A percentile compares a stretch with the other conserved stretches of the same genome.
Conservation (phyloP, 2,888 invertebrate genomes). For the Mimumesa dahlbomi region DNA sequence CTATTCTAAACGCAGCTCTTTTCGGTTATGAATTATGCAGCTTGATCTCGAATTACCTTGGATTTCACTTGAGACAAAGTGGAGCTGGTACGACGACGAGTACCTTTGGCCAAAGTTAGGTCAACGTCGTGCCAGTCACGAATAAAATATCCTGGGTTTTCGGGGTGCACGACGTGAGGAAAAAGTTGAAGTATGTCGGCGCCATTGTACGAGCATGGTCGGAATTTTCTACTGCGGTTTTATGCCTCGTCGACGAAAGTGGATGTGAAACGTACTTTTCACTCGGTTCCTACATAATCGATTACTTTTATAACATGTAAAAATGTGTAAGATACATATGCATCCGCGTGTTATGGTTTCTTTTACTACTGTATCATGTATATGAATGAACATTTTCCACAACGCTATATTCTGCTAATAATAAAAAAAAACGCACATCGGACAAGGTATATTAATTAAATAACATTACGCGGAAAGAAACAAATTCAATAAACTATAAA, state of each 20-base stretch:
- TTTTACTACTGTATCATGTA: too few species aligned
- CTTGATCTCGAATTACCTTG: conserved; percentile 29
- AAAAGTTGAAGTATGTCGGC: conserved; percentile 28
- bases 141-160: conserved; percentile 29
- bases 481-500: too few species aligned
- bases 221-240: conserved; percentile 45
- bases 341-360: too few species aligned
- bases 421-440: too few species aligned
- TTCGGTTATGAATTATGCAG: conserved; percentile 28
- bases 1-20: conserved; percentile 7
- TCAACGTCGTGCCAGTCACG: conserved; percentile 27
- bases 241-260: conserved; percentile 41
- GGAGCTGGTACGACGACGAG: conserved; percentile 19
- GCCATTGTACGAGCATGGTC: conserved; percentile 38
- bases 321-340: conserved; percentile 22
- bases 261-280: conserved; percentile 45
- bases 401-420: too few species aligned
- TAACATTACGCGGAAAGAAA: too few species aligned
- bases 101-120: conserved; percentile 29
- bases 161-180: conserved; percentile 2
- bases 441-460: too few species aligned
- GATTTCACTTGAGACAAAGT: conserved; percentile 39
- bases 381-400: too few species aligned
- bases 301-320: conserved; percentile 37
- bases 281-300: conserved; percentile 37